phyloP scores from a whole-genome alignment of 2,797 vertebrate genomes.

The Gambelia wislizenii region DNA sequence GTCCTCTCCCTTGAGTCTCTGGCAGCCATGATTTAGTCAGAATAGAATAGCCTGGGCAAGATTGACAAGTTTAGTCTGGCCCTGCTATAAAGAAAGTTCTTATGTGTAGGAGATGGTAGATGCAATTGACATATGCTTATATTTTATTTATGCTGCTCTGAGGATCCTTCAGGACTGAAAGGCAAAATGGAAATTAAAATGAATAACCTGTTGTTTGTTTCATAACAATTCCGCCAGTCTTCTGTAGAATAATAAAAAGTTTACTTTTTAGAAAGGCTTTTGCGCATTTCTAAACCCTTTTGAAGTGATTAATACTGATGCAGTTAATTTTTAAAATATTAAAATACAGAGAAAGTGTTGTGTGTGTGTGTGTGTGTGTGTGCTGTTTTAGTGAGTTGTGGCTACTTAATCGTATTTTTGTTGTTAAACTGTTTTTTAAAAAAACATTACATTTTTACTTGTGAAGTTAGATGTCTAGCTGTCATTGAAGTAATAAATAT shows the following conservation, averaged over 20 bases:
- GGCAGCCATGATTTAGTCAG: too few relatives aligned
- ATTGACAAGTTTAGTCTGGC: too few relatives aligned
- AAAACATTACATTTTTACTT: not conserved
- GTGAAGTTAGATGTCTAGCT: not conserved
- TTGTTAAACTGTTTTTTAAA: not conserved
- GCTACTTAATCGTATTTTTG: not conserved
- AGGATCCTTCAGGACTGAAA: not conserved
- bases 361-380: too few relatives aligned
- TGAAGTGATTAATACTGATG: not conserved
- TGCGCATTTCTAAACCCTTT: not conserved
- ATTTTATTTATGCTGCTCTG: not conserved
- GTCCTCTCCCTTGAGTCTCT: not conserved
- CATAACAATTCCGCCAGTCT: not conserved
- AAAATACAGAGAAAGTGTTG: too few relatives aligned
- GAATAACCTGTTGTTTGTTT: not conserved
- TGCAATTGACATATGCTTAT: not conserved
- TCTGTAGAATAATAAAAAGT: not conserved
- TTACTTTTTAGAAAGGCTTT: not conserved
- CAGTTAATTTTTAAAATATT: not conserved
- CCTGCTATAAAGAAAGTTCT: too few relatives aligned
- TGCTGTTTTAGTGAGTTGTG: not conserved
- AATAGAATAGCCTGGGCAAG: not conserved
- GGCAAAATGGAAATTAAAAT: not conserved
- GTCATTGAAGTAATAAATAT: not conserved
- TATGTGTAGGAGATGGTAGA: not conserved